Conservation (phyloP, 2,888 invertebrate genomes). For the Maniola hyperantus region DNA sequence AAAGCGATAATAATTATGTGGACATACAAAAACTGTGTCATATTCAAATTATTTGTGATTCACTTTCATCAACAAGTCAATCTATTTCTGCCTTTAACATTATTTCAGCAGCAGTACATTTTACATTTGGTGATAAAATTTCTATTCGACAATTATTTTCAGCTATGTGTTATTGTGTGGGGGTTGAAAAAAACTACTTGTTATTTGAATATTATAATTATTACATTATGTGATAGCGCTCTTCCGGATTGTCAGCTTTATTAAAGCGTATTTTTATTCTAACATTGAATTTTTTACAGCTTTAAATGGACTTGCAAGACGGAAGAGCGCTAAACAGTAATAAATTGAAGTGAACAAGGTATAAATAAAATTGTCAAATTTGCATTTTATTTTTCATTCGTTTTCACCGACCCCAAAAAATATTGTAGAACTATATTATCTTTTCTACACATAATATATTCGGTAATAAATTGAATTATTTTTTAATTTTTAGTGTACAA, state of each 20-base stretch:
- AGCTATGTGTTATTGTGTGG: slow-evolving; percentile 12
- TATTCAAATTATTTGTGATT: neutral
- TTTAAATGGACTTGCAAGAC: slow-evolving; percentile 10
- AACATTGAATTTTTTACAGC: neutral
- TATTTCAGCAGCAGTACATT: neutral
- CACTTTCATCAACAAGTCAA: neutral
- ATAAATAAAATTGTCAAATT: slow-evolving; percentile 1
- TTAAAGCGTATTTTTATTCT: neutral
- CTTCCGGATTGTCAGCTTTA: slow-evolving; percentile 28
- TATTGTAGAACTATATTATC: no score
- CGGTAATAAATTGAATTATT: no score
- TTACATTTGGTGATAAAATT: neutral
- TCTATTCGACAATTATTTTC: neutral
- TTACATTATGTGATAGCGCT: slow-evolving; percentile 31
- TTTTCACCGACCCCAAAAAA: no score
- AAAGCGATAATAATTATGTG: neutral
- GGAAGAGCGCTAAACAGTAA: slow-evolving; percentile 34
- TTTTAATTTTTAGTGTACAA: no score
- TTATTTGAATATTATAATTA: slow-evolving; percentile 6
- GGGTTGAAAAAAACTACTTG: slow-evolving; percentile 4
- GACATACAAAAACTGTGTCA: neutral
- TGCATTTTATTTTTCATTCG: neutral
- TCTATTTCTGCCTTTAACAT: neutral
- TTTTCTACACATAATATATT: no score
- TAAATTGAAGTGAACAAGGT: neutral